Evolutionary conservation across 2,797 vertebrate genomes (phyloP), one percentile per base, ranked within the genome.

Genomic region (Enteromius fasciolatus): DNA sequence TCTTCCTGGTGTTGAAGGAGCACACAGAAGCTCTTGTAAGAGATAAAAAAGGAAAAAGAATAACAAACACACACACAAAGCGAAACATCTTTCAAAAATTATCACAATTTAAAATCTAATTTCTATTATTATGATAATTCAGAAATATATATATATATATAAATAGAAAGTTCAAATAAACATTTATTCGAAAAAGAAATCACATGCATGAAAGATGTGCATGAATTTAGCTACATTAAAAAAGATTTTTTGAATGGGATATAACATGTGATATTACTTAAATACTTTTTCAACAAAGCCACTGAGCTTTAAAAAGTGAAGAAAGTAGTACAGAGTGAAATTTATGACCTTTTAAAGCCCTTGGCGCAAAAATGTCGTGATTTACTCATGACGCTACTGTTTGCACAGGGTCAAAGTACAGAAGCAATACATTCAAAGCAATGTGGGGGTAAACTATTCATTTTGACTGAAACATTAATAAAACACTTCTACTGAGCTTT

Each of bases 391-490:
- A 18, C 39, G 36, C 52, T 70, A 10, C 63, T 41, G 81, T 76
- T 86, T 46, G 81, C 63, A 76, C 70, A 9, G 36, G 82, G 85
- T 82, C 83, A 79, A 52, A 25, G 61, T 50, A 31, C 64, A 31
- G 20, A 48, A 39, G 31, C 81, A 48, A 80, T 88, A 84, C 84
- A 86, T 76, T 61, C 2, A 2, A 33, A 33, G 68, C 63, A 76
- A 28, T 52, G 48, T 17, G 36, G 76, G 69, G 61, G 39, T 57
- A 69, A 84, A 76, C 74, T 54, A 86, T 80, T 80, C 73, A 78
- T 78, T 72, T 48, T 25, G 75, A 76, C 73, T 64, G 64, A 81
- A 70, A 69, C 39, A 54, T 76, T 82, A 70, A 77, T 80, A 80
- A 84, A 74, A 64, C 41, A 48, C 46, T 80, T 68, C 69, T 68